Evolutionary conservation across 92 coral and sea anemone species (phyloP), one percentile per base, ranked within the genome.

Genomic region (Porites divaricata): DNA sequence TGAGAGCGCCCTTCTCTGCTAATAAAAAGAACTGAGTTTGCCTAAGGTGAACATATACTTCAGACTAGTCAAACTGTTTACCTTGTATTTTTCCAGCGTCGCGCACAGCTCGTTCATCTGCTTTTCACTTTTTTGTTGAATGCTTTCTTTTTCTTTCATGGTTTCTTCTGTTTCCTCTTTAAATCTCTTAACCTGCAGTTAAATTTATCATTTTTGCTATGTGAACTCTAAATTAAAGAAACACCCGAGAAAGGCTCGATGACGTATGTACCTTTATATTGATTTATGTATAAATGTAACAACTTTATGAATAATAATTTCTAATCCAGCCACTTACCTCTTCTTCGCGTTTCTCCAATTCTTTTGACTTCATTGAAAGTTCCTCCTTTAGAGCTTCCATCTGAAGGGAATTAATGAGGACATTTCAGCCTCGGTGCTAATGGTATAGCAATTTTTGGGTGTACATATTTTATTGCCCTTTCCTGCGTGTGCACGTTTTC

Each of bases 71-170:
- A 53, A 26, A 4, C 26, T 11, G 59, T 25, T 26, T 35, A 96
- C 99, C 98, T 97, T 97, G 84, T 97, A 97, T 53, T 97, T 97
- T 85, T 97, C 97, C 82, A 97, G 67, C 26, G 99, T 97, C 12
- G 95, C 88, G 72, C 98, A 94, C 72, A 97, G 83, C 70, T 97
- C 99, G 45, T 89, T 93, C 93, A 95, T 93, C 72, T 97, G 98
- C 56, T 88, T 85, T 75, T 97, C 99, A 77, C 90, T 94, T 11
- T 70, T 75, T 24, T 66, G 77, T 77, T 94, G 90, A 50, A 95
- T 94, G 25, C 87, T 90, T 58, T 92, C 92, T 71, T 93, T 97
- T 9, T 92, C 98, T 85, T 90, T 78, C 10, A 93, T 23, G 22
- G 97, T 93, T 54, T 86, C 84, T 64, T 92, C 89, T 54, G 89